Conservation (phyloP, 2,113 vertebrate species). For the Ictalurus furcatus region DNA sequence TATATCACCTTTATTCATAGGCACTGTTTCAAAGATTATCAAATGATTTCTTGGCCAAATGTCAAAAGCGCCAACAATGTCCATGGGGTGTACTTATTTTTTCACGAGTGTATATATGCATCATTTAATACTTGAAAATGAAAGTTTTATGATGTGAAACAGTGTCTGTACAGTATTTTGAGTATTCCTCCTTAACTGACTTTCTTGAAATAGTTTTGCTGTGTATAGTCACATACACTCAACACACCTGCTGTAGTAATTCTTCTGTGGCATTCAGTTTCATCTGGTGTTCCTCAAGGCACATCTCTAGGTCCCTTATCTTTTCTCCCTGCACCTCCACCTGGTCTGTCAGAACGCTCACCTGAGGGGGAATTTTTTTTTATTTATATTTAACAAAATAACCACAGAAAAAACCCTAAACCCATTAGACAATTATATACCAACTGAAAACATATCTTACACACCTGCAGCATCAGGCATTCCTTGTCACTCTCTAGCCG, state of each 20-base stretch:
- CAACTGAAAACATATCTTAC: slow-evolving; percentile 45
- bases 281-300: slow-evolving; percentile 88
- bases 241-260: slow-evolving; percentile 88
- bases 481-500: slow-evolving; percentile 97
- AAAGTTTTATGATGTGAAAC: neutral
- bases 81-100: too few relatives aligned
- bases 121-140: neutral
- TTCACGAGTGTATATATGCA: too few relatives aligned
- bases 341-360: slow-evolving; percentile 95
- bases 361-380: slow-evolving; percentile 66
- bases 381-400: too few relatives aligned
- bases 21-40: too few relatives aligned
- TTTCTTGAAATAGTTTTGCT: neutral
- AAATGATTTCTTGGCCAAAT: too few relatives aligned
- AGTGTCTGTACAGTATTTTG: neutral
- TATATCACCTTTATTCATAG: too few relatives aligned
- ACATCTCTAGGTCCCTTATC: slow-evolving; percentile 93
- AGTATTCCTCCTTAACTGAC: too few relatives aligned
- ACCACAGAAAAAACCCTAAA: neutral
- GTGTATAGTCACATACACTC: neutral
- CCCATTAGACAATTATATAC: neutral
- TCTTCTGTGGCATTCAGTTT: slow-evolving; percentile 91
- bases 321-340: slow-evolving; percentile 98
- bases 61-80: too few relatives aligned
- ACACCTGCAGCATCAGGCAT: slow-evolving; percentile 93